Conservation (phyloP, 2,113 vertebrate genomes). For the Myanophis thanlyinensis region DNA sequence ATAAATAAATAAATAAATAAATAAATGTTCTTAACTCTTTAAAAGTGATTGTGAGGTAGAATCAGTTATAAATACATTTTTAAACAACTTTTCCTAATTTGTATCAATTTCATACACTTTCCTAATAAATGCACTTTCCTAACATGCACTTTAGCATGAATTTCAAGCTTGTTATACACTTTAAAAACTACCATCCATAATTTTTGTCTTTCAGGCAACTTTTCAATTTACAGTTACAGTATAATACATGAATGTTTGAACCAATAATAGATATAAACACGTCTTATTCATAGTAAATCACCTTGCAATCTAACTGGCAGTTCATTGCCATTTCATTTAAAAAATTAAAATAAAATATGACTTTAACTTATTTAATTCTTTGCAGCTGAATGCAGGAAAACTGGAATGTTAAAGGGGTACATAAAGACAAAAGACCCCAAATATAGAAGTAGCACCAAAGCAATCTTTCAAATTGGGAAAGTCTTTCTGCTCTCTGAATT, state of each 20-base stretch:
- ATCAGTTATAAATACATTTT: not conserved
- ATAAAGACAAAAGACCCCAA: not conserved
- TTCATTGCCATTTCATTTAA: not conserved
- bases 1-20: too few species aligned
- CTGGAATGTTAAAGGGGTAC: not conserved
- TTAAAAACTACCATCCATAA: not conserved
- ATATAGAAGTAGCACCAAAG: not conserved
- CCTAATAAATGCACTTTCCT: too few species aligned
- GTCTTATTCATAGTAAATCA: not conserved
- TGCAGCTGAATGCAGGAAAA: not conserved
- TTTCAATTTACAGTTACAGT: not conserved
- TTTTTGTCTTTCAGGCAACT: not conserved
- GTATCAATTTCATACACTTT: not conserved
- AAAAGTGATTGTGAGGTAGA: not conserved
- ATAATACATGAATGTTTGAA: not conserved
- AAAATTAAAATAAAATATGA: not conserved
- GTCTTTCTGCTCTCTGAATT: too few species aligned
- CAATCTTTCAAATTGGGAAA: not conserved
- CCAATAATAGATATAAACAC: not conserved
- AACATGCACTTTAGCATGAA: too few species aligned
- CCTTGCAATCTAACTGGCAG: not conserved
- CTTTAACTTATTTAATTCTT: not conserved
- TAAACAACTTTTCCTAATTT: not conserved
- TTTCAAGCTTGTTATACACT: not conserved
- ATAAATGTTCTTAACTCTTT: too few species aligned